A percentile compares a stretch with the other conserved stretches of the same genome.
Conservation (phyloP, 2,113 vertebrate genomes). For the Dolichotis patagonum region DNA sequence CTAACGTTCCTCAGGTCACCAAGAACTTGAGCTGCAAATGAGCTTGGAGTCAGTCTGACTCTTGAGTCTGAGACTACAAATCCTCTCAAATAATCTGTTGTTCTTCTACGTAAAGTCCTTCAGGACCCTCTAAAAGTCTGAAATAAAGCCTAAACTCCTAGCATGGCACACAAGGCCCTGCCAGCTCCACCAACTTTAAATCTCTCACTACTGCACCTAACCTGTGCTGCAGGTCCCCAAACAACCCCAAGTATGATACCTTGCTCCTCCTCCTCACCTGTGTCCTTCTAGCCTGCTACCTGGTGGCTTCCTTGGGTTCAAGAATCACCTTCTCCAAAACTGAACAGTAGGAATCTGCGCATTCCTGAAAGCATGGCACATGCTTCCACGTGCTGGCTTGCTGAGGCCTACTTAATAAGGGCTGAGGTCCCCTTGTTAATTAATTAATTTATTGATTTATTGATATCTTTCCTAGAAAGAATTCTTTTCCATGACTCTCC, state of each 20-base stretch:
- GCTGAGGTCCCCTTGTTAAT: not conserved
- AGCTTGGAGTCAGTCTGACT: not conserved
- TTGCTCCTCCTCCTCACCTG: not conserved
- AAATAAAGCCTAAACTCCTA: slow-evolving; percentile 5
- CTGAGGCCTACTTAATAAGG: not conserved
- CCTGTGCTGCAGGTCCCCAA: not conserved
- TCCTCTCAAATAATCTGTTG: not conserved
- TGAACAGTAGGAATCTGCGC: not conserved
- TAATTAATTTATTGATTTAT: not conserved
- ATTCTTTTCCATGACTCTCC: not conserved
- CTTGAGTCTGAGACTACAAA: not conserved
- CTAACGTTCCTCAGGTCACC: not conserved
- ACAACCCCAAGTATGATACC: not conserved
- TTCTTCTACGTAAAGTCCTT: not conserved
- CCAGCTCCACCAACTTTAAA: not conserved
- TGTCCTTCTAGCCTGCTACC: not conserved
- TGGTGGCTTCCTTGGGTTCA: not conserved
- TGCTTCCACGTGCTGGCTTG: not conserved
- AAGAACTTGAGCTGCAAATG: not conserved
- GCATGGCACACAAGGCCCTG: not conserved
- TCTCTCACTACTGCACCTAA: rapidly evolving
- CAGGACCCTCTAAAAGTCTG: not conserved
- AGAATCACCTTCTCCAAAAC: not conserved
- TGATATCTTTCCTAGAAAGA: not conserved
- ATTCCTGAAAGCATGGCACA: not conserved